Evolutionary conservation across 2,113 vertebrate species (phyloP), one percentile per base, ranked within the genome.

Genomic region (Epinephelus fuscoguttatus): DNA sequence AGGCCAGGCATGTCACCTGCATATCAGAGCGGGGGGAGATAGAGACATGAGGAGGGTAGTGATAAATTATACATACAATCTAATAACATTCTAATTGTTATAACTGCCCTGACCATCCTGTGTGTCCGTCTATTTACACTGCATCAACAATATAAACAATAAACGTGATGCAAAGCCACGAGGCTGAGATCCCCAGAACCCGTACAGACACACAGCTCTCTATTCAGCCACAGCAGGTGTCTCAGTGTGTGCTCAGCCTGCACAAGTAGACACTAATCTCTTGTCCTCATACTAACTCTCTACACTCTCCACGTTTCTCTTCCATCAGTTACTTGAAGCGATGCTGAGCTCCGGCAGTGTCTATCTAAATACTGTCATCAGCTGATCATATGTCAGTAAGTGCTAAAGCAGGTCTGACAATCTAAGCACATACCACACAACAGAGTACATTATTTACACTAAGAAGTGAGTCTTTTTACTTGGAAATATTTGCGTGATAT

Each of bases 1-100:
- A 99, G 0, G 98, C 97, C 90, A 97, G 88, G 86, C 98, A 99
- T 17, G 98, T 99, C 87, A 99, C 98, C 98, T 99, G 84, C 72
- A 57, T 15, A 2, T 6, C 23, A n/a, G n/a, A n/a, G 0, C 4
- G 19, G 15, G 37, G 53, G 14, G 1, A 23, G 27, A 57, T 49
- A 30, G 23, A 75, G 19, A 56, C 37, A 67, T 30, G 19, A 71
- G 47, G 1, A 3, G 4, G 1, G 8, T 3, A 9, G 10, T 10
- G 7, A 0, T 19, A 37, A 2, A 40, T 21, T 45, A 7, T 2
- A 53, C 17, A 63, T 12, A 9, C 18, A 6, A 40, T 55, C 2
- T 21, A 19, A 42, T n/a, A 6, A 18, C 21, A 25, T n/a, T 30
- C 14, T 6, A 61, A 70, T 13, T 1, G 5, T 37, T 6, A 13